Conservation (phyloP, 2,888 invertebrate species). For the Chloroclystis v-ata region DNA sequence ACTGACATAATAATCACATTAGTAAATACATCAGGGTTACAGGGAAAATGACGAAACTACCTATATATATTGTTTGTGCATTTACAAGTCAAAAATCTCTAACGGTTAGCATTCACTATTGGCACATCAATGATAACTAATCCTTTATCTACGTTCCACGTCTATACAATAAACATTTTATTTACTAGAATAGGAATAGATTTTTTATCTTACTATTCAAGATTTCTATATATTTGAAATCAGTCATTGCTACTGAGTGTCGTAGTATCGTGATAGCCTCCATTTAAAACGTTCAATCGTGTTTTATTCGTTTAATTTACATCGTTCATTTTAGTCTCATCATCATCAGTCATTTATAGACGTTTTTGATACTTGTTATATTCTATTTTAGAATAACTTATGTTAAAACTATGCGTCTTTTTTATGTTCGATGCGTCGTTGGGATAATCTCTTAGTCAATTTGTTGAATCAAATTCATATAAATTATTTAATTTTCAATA, state of each 20-base stretch:
- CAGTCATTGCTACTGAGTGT: slow-evolving; percentile 29
- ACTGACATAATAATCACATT: slow-evolving; percentile 44
- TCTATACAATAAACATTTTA: slow-evolving; percentile 38
- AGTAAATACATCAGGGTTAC: slow-evolving; percentile 36
- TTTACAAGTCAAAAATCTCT: slow-evolving; percentile 35
- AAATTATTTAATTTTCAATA: neutral
- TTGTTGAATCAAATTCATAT: slow-evolving; percentile 25
- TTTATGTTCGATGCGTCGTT: slow-evolving; percentile 49
- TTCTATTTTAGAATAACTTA: slow-evolving; percentile 50
- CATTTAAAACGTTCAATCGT: neutral
- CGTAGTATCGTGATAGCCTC: neutral
- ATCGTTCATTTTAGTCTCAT: slow-evolving; percentile 46
- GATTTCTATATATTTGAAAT: slow-evolving; percentile 31
- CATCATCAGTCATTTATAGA: slow-evolving; percentile 49
- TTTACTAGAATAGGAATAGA: slow-evolving; percentile 50
- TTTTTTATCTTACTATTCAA: slow-evolving; percentile 20
- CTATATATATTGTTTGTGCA: slow-evolving; percentile 35
- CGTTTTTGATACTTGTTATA: slow-evolving; percentile 37
- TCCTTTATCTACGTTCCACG: slow-evolving; percentile 39
- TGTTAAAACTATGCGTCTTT: slow-evolving; percentile 48
- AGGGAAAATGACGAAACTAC: slow-evolving; percentile 34
- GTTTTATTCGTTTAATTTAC: slow-evolving; percentile 33
- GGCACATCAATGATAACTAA: slow-evolving; percentile 49
- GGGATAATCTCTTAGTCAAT: slow-evolving; percentile 31
- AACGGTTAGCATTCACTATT: slow-evolving; percentile 35